Evolutionary conservation across 2,113 vertebrate species (phyloP).

Genomic region (crab-eating macaque (Macaca fascicularis)): DNA sequence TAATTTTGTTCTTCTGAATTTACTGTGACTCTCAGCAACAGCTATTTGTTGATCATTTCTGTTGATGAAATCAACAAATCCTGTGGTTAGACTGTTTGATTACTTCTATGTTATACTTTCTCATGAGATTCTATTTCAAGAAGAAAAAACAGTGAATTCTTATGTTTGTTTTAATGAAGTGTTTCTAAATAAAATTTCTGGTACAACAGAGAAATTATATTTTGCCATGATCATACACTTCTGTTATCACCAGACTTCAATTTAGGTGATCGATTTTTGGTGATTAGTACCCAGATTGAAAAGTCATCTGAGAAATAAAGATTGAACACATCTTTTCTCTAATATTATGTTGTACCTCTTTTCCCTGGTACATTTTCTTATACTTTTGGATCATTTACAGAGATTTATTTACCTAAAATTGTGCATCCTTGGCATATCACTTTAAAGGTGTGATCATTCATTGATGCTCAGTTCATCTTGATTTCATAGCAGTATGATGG

Average conservation of each 20-base stretch:
- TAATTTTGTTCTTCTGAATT: background rate
- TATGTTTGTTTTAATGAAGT: slow-evolving; percentile 53
- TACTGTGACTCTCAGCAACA: background rate
- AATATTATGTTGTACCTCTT: slow-evolving; percentile 40
- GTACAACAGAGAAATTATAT: slow-evolving; percentile 66
- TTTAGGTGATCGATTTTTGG: slow-evolving; percentile 59
- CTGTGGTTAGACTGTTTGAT: background rate
- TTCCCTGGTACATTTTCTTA: slow-evolving; percentile 71
- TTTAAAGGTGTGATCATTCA: slow-evolving; percentile 56
- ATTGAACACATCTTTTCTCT: slow-evolving; percentile 59
- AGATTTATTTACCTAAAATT: slow-evolving; percentile 71
- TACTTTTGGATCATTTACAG: slow-evolving; percentile 63
- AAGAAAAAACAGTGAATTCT: background rate
- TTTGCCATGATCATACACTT: slow-evolving; percentile 70
- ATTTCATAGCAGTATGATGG: slow-evolving; percentile 48
- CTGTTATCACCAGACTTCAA: slow-evolving; percentile 71
- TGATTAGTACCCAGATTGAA: slow-evolving; percentile 77
- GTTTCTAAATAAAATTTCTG: slow-evolving; percentile 62
- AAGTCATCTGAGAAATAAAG: slow-evolving; percentile 72
- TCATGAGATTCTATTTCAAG: slow-evolving; percentile 40
- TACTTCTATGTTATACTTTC: slow-evolving; percentile 54
- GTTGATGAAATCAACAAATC: background rate
- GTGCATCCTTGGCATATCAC: slow-evolving; percentile 39
- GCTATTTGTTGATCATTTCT: background rate
- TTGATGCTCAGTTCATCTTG: slow-evolving; percentile 50